A percentile compares a stretch with the other conserved stretches of the same genome.
Conservation (phyloP, 2,113 vertebrate genomes). For the Ovibos moschatus region DNA sequence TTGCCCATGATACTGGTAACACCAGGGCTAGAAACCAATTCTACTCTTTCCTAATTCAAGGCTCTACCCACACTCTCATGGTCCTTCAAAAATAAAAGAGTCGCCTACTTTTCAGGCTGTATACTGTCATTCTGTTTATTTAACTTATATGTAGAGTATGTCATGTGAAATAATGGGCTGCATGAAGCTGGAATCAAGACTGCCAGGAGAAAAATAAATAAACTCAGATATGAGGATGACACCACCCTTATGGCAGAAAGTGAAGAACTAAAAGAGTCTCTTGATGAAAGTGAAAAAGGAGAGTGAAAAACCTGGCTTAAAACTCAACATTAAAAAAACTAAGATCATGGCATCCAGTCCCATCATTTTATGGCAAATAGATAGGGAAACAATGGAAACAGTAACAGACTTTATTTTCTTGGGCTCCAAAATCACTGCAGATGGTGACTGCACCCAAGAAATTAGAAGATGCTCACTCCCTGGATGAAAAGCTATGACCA, state of each 20-base stretch:
- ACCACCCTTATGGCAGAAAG: not conserved
- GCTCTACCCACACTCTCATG: not conserved
- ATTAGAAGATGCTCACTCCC: not conserved
- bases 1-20: not conserved
- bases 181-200: not conserved
- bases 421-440: not conserved
- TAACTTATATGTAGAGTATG: not conserved
- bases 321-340: not conserved
- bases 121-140: not conserved
- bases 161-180: not conserved
- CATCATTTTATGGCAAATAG: not conserved
- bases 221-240: not conserved
- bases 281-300: not conserved
- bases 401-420: not conserved
- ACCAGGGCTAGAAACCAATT: not conserved
- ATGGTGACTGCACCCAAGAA: not conserved
- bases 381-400: not conserved
- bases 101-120: not conserved
- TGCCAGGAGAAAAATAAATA: not conserved
- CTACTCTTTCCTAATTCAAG: not conserved
- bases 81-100: constrained; percentile 20
- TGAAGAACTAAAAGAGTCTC: not conserved
- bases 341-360: not conserved
- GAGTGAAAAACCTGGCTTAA: not conserved
- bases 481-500: not conserved